Conservation (phyloP, 2,113 vertebrate genomes). For the Ciconia stormi region DNA sequence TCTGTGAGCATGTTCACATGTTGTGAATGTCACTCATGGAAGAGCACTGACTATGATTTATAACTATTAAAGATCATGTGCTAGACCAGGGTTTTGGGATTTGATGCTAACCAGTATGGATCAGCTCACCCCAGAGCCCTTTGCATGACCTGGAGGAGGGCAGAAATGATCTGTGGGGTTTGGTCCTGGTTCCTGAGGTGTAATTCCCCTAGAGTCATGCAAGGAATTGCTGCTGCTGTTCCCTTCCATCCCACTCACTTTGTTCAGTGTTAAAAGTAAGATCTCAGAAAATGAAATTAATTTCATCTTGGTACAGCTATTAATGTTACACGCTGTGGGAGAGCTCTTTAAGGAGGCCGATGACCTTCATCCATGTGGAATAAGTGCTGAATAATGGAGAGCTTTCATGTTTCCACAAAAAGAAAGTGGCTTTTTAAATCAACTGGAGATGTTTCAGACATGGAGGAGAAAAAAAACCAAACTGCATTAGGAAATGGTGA, state of each 20-base stretch:
- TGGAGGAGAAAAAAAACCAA: neutral
- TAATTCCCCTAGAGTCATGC: neutral
- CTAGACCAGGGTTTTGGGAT: neutral
- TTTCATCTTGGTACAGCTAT: conserved; percentile 3
- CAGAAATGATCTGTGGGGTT: neutral
- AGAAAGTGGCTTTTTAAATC: conserved; percentile 32
- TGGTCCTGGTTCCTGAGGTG: neutral
- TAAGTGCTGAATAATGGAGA: conserved; percentile 50
- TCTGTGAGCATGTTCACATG: accelerated
- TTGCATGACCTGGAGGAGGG: neutral
- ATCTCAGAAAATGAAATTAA: conserved; percentile 4
- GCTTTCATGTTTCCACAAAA: neutral
- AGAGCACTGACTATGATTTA: neutral
- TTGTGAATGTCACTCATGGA: neutral
- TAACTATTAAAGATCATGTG: neutral
- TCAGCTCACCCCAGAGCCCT: neutral
- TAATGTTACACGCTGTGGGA: neutral
- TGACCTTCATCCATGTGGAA: conserved; percentile 21
- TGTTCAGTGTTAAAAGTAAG: neutral
- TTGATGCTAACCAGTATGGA: neutral
- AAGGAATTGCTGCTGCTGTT: neutral
- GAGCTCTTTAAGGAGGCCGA: neutral
- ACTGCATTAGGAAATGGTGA: neutral
- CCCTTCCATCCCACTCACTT: neutral
- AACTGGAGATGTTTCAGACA: neutral